Evolutionary conservation across 1,140 invertebrate species (phyloP), one percentile per base, ranked within the genome.

Genomic region (Bombus difficillimus): DNA sequence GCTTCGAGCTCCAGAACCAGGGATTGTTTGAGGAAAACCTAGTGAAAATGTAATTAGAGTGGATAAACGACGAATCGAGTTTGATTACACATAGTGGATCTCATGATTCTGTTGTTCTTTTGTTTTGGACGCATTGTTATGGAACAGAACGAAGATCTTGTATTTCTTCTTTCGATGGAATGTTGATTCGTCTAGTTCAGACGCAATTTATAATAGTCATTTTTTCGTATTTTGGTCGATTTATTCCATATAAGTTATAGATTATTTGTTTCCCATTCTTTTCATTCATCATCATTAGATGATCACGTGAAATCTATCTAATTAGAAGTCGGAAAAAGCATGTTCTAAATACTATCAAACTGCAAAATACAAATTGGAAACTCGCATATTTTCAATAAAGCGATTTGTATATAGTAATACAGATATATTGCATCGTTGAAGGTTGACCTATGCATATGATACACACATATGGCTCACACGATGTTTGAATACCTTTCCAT

Each of bases 11-110:
- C 18, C 18, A 43, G 34, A 3, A 66, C 18, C 72, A 8, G 15
- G 73, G 37, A 74, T 83, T 37, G 34, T 37, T 66, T 22, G 32
- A 66, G 28, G 59, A 53, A 28, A 18, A 53, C n/a, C 32, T 39
- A 71, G 82, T 78, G 82, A 37, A 34, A 62, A 53, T 13, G 41
- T 68, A 78, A 39, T 77, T 57, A 39, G 28, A 71, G 28, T 59
- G 76, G 53, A 59, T 71, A 34, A 34, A 28, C 28, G 28, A 13
- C 28, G 62, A 28, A 28, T 37, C 28, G n/a, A 25, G 9, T 32
- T 25, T 15, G 28, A 34, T 77, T 78, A 15, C 39, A 25, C 28
- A 12, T n/a, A 3, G 22, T n/a, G 41, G 6, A 34, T 18, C 18
- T 53, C 4, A 22, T 34, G 1, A 9, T 10, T 32, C 66, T 4